phyloP scores from a whole-genome alignment of 2,888 invertebrate genomes.

The Monoplex corrugatus region DNA sequence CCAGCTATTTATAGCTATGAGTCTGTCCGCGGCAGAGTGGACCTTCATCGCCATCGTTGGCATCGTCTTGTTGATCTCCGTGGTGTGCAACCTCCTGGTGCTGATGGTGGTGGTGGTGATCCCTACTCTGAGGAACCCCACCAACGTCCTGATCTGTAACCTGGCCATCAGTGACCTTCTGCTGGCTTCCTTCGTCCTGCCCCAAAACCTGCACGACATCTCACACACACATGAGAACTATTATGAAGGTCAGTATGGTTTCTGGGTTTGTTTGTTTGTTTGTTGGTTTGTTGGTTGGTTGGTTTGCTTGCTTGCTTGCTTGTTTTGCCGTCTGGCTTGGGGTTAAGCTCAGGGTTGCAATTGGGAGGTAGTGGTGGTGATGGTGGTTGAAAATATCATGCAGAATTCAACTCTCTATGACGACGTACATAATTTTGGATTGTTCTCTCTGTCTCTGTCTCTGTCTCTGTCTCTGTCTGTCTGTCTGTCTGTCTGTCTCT shows the following conservation, averaged over 20 bases:
- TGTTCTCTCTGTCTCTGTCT: too few relatives aligned
- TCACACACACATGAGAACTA: constrained; percentile 68
- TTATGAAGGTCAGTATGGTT: constrained; percentile 68
- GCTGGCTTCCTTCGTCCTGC: constrained; percentile 70
- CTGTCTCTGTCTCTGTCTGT: too few relatives aligned
- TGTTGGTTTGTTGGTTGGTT: constrained; percentile 36
- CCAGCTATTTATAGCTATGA: too few relatives aligned
- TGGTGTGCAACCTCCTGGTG: constrained; percentile 66
- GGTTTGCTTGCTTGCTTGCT: not conserved
- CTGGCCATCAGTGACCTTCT: constrained; percentile 73
- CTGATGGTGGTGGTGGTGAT: constrained; percentile 62
- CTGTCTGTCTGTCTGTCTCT: too few relatives aligned
- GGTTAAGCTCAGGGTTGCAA: not conserved
- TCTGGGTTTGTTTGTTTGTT: constrained; percentile 29
- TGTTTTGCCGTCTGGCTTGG: not conserved
- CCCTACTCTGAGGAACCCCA: constrained; percentile 67
- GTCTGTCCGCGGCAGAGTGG: constrained; percentile 35
- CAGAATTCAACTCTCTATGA: too few relatives aligned
- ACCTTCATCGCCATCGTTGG: constrained; percentile 60
- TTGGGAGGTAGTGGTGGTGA: not conserved
- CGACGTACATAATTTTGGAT: too few relatives aligned
- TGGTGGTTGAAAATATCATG: too few relatives aligned
- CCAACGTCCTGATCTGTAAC: constrained; percentile 74
- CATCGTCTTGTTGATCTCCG: constrained; percentile 61
- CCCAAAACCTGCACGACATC: constrained; percentile 74